Base-by-base conservation (phyloP, 1,140 invertebrate species). In the Caenorhabditis remanei region DNA sequence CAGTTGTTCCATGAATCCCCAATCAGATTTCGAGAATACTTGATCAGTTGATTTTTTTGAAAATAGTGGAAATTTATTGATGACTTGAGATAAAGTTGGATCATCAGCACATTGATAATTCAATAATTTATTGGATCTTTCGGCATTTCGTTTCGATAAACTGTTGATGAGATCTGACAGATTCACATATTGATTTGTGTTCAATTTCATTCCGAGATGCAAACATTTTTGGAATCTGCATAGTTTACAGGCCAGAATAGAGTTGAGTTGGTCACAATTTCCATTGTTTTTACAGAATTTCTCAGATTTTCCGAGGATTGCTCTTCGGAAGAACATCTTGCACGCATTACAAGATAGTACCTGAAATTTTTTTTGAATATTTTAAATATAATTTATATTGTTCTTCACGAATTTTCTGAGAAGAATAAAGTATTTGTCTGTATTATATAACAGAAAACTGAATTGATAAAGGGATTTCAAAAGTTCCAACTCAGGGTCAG, bases 1-100 rank as follows among this genome's bases (percentile, higher is more conserved):
- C 32, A 79, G 40, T 79, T 79, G 71, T 24, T 79, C 71, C 71
- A 79, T 79, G n/a, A 79, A 79, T 79, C 71, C 71, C 71, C 71
- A 79, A 21, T 79, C 71, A 1, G 71, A 8, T 50, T 79, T 79
- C 2, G 71, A 24, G 11, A 79, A 53, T 79, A n/a, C 4, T n/a
- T 50, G n/a, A 48, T 79, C n/a, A 5, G 71, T 3, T 21, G 46
- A 24, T 24, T 79, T 79, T 40, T 79, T 79, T 21, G 46, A 53
- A 1, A 79, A 50, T 13, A 24, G 11, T 50, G 71, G 71, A 50
- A 50, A 53, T 24, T 50, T 79, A 1, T 24, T 14, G 40, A 50
- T 50, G 7, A 79, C 71, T 50, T 79, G 46, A 16, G 13, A n/a
- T 7, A 79, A n/a, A 50, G 13, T 50, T 11, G 71, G 71, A 50